These are phyloP conservation scores for Parambassis ranga DNA, from an alignment of 2,797 vertebrate genomes.

Conservation along the genomic window DNA sequence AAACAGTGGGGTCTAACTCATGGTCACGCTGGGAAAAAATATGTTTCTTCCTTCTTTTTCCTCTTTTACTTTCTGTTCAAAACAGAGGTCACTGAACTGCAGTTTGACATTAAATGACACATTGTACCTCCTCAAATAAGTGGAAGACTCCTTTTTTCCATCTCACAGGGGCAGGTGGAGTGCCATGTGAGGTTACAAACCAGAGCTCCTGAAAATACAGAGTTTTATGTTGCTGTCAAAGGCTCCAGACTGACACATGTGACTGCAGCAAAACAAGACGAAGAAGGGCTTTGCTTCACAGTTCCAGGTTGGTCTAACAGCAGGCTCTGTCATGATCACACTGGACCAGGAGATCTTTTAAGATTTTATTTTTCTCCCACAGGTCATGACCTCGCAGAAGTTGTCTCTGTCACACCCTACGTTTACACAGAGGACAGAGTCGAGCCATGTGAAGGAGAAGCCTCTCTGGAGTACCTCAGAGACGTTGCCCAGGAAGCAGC, in stretches of 20 bases:
- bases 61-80: neutral
- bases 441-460: constrained; percentile 22
- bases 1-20: neutral
- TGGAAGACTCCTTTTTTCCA: neutral
- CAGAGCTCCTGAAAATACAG: constrained; percentile 43
- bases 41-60: neutral
- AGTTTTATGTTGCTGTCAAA: constrained; percentile 68
- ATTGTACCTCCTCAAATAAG: neutral
- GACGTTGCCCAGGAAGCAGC: constrained; percentile 82
- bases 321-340: no score
- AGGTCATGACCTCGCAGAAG: constrained; percentile 76
- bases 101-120: neutral
- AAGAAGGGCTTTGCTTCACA: constrained; percentile 64
- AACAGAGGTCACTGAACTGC: neutral
- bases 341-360: no score
- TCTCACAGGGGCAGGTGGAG: constrained; percentile 75
- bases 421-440: constrained; percentile 22
- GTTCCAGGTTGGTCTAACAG: constrained; percentile 74
- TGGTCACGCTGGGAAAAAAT: constrained; percentile 34
- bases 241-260: constrained; percentile 74
- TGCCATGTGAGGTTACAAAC: constrained; percentile 33
- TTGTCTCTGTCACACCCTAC: constrained; percentile 63
- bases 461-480: constrained; percentile 75
- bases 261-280: constrained; percentile 50
- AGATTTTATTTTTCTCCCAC: neutral